These are phyloP conservation scores for Clarias fuscus DNA, from an alignment of 2,797 vertebrate species.

Conservation along the genomic window DNA sequence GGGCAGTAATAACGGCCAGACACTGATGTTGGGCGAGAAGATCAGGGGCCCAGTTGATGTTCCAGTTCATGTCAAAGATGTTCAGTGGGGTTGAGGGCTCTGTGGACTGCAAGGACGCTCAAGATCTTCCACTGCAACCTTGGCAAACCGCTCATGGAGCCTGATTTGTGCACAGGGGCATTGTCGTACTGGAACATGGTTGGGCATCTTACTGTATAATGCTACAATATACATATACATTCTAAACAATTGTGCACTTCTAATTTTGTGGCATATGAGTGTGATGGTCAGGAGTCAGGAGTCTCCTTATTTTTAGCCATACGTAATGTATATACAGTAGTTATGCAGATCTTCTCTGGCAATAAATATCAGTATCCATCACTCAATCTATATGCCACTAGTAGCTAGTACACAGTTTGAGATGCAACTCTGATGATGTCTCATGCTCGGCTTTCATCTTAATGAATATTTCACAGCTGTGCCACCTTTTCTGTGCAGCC, in stretches of 20 bases:
- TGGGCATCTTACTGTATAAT: neutral
- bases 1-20: neutral
- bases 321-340: too few species aligned
- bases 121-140: neutral
- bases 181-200: neutral
- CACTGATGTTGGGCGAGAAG: neutral
- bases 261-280: neutral
- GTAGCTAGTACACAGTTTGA: constrained; percentile 39
- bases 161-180: neutral
- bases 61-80: neutral
- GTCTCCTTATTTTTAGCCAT: neutral
- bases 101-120: neutral
- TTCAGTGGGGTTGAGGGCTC: too few species aligned
- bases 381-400: constrained; percentile 17
- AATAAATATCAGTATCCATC: constrained; percentile 13
- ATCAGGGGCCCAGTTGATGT: too few species aligned
- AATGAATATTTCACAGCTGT: constrained; percentile 46
- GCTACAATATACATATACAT: neutral
- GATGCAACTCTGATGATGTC: constrained; percentile 43
- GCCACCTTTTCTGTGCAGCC: constrained; percentile 37
- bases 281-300: neutral
- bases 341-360: neutral
- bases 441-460: constrained; percentile 37
- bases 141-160: neutral
- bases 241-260: neutral